A percentile compares a stretch with the other conserved stretches of the same genome.
Evolutionary conservation across 2,113 vertebrate genomes (phyloP).

Genomic region (Tachycineta bicolor): DNA sequence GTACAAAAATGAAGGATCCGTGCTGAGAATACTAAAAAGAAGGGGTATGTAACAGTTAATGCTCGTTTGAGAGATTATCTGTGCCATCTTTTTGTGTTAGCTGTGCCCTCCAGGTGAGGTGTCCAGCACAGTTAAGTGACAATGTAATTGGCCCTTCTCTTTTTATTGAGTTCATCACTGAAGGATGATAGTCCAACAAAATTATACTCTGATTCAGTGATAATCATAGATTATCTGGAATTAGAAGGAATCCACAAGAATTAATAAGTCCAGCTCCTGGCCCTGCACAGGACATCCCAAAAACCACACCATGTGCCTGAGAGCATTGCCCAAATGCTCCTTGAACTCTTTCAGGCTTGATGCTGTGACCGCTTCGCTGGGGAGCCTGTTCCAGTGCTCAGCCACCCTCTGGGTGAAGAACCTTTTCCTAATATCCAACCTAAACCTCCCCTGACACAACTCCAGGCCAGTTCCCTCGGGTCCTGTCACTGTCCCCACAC

Average conservation of each 20-base stretch:
- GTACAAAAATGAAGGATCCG: neutral
- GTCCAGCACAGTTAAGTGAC: neutral
- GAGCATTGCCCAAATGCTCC: rapidly evolving
- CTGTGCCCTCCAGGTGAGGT: neutral
- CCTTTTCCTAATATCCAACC: no score
- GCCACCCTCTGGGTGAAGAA: no score
- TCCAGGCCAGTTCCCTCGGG: no score
- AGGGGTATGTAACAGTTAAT: neutral
- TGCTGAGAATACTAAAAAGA: neutral
- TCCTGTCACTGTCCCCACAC: no score
- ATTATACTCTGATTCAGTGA: neutral
- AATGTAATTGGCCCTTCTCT: neutral
- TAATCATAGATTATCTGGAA: neutral
- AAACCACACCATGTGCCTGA: neutral
- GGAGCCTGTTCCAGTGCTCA: no score
- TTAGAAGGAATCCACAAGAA: neutral
- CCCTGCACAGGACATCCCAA: neutral
- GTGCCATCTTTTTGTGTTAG: neutral
- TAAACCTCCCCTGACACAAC: no score
- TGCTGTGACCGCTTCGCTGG: no score
- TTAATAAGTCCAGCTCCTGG: neutral
- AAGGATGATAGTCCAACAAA: neutral
- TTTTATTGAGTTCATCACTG: neutral
- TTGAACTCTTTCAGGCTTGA: no score
- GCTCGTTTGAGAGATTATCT: neutral